A percentile compares a stretch with the other conserved stretches of the same genome.
Evolutionary conservation across 2,797 vertebrate species (phyloP).

Genomic region (Tamandua tetradactyla): DNA sequence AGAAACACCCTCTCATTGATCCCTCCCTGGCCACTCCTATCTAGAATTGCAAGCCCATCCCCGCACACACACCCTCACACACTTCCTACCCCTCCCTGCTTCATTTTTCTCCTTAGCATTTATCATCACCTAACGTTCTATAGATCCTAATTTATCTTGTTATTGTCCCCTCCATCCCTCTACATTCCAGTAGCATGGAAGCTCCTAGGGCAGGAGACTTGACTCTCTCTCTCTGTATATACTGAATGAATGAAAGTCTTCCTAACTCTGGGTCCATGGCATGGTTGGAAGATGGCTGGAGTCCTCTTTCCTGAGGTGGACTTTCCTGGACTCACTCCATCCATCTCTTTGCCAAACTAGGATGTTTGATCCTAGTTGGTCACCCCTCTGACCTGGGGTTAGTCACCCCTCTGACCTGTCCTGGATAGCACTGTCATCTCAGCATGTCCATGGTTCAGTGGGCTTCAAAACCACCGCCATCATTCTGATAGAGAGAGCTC

Average conservation of each 20-base stretch:
- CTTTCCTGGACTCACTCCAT: background rate
- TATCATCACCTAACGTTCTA: too few species aligned
- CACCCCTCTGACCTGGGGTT: background rate
- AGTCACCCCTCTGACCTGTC: background rate
- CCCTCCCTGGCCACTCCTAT: too few species aligned
- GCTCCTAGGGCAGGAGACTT: background rate
- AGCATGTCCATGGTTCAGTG: background rate
- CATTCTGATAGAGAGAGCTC: background rate
- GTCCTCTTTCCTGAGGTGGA: background rate
- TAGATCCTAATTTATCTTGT: too few species aligned
- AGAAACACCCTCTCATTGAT: too few species aligned
- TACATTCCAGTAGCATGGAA: background rate
- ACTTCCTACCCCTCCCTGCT: background rate
- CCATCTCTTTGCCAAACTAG: background rate
- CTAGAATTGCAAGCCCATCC: too few species aligned
- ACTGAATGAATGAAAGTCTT: background rate
- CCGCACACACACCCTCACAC: background rate
- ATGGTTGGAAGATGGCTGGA: background rate
- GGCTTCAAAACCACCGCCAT: background rate
- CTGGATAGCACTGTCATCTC: background rate
- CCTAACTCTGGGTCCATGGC: background rate
- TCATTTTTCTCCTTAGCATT: background rate
- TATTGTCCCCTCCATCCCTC: background rate
- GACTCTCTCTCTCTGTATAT: background rate
- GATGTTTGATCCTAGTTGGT: too few species aligned